Evolutionary conservation across 2,113 vertebrate species (phyloP).

Genomic region (Leuciscus idus): DNA sequence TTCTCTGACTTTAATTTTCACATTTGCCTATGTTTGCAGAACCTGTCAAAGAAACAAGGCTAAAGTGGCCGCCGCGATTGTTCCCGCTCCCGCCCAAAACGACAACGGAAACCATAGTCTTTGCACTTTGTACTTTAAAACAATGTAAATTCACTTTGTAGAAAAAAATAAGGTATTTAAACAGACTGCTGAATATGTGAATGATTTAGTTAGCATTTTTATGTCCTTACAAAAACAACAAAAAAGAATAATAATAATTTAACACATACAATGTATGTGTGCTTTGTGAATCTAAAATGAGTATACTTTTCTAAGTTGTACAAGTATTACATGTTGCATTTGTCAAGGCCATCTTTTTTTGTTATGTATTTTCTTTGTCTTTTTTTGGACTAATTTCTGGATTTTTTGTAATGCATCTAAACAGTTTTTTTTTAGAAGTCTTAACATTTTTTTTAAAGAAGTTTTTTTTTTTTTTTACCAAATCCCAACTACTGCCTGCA

Average conservation of each 20-base stretch:
- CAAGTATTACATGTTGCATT: conserved; percentile 75
- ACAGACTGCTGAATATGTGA: conserved; percentile 92
- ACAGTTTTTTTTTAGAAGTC: neutral
- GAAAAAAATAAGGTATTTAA: conserved; percentile 90
- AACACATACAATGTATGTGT: conserved; percentile 97
- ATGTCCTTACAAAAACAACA: conserved; percentile 75
- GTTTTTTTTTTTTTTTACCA: conserved; percentile 10
- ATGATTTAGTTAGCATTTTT: conserved; percentile 82
- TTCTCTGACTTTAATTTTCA: neutral
- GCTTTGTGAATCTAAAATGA: conserved; percentile 77
- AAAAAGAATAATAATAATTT: conserved; percentile 68
- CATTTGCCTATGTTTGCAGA: conserved; percentile 71
- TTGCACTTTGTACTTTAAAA: conserved; percentile 99
- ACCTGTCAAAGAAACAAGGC: conserved; percentile 88
- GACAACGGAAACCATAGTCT: conserved; percentile 90
- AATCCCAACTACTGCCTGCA: conserved; percentile 45
- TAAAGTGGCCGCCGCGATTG: conserved; percentile 71
- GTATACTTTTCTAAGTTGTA: conserved; percentile 79
- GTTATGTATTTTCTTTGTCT: conserved; percentile 61
- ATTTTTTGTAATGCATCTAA: conserved; percentile 63
- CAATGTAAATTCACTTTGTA: conserved; percentile 98
- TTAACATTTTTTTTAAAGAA: no score
- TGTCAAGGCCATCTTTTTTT: conserved; percentile 60
- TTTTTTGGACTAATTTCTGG: conserved; percentile 55
- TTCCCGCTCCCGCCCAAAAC: conserved; percentile 76